Conservation (phyloP, 2,888 invertebrate species). For the Eristalinus sepulchralis region DNA sequence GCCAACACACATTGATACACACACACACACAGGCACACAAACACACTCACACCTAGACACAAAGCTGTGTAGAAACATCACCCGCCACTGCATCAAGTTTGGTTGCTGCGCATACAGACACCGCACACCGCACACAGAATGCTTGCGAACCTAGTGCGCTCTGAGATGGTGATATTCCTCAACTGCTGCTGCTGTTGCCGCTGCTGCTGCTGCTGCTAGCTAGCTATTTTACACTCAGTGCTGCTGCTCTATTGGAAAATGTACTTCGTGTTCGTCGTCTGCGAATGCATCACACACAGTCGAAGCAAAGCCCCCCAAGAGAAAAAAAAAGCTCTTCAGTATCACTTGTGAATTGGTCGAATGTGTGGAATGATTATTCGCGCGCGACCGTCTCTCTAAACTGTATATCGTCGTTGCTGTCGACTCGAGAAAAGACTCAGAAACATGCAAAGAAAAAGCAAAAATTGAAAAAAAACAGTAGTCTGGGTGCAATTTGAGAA, state of each 20-base stretch:
- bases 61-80: not conserved
- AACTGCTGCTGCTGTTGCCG: conserved; percentile 16
- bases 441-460: not conserved
- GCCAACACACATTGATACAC: not conserved
- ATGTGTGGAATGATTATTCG: conserved; percentile 56
- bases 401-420: not conserved
- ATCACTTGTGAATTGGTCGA: conserved; percentile 67
- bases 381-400: conserved; percentile 39
- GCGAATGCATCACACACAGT: conserved; percentile 58
- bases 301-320: conserved; percentile 10
- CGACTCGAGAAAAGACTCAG: conserved; percentile 8
- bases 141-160: conserved; percentile 7
- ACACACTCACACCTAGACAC: not conserved
- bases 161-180: not conserved
- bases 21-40: not conserved
- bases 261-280: conserved; percentile 6
- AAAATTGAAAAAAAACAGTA: conserved; percentile 13
- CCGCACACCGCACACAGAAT: conserved; percentile 7
- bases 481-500: conserved; percentile 11
- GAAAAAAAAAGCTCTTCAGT: conserved; percentile 67
- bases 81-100: conserved; percentile 4
- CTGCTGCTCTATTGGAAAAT: conserved; percentile 2
- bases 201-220: conserved; percentile 24
- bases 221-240: conserved; percentile 3
- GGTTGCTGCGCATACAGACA: conserved; percentile 45